Percentiles rank a stretch among this genome's conserved stretches.
Evolutionary conservation across 1,140 invertebrate genomes (phyloP).

Genomic region (Ostrea edulis): DNA sequence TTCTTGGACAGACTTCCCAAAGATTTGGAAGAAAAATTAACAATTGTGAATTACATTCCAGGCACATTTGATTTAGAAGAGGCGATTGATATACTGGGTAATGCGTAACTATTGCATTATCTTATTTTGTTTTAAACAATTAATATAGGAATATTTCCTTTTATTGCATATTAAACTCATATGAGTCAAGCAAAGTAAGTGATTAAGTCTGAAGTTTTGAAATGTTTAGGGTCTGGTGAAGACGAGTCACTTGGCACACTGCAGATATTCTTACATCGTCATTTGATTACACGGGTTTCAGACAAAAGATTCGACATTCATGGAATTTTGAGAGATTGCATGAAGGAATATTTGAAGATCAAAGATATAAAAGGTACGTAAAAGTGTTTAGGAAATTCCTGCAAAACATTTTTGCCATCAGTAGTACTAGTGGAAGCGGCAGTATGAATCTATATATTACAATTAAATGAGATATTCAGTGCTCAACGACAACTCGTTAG

Average conservation of each 20-base stretch:
- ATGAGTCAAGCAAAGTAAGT: no score
- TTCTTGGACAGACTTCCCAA: constrained; percentile 51
- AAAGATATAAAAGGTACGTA: constrained; percentile 46
- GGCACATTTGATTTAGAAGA: constrained; percentile 48
- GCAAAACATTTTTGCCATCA: background rate
- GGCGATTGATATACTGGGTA: constrained; percentile 36
- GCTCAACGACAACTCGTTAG: no score
- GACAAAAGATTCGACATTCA: constrained; percentile 53
- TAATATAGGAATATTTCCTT: no score
- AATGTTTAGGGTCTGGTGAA: background rate
- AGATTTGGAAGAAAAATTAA: constrained; percentile 35
- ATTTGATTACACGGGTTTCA: constrained; percentile 42
- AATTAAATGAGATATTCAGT: no score
- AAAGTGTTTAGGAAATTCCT: background rate
- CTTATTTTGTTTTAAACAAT: no score
- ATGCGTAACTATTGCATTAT: background rate
- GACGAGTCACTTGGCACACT: background rate
- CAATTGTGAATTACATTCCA: constrained; percentile 48
- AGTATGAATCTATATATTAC: no score
- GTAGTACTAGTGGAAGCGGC: no score
- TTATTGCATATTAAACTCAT: no score
- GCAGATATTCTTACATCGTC: constrained; percentile 38
- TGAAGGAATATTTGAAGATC: constrained; percentile 41
- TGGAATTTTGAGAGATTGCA: constrained; percentile 52
- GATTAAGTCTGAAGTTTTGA: no score